Conservation (phyloP, 2,113 vertebrate genomes). For the Illadopsis cleaveri region DNA sequence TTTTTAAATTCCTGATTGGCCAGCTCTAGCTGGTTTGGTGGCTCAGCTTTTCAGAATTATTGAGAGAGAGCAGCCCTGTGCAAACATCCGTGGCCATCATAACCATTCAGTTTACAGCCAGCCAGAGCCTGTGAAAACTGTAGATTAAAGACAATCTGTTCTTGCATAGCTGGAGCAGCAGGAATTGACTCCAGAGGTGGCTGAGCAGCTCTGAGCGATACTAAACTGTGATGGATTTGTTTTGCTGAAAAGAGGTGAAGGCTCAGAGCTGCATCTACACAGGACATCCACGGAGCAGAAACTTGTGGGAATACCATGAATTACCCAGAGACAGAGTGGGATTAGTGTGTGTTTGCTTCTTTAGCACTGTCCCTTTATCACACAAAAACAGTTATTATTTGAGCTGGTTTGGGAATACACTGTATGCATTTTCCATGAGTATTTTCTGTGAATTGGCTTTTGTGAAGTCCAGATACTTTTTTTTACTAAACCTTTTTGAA, state of each 20-base stretch:
- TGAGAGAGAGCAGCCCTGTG: neutral
- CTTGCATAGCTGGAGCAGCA: slow-evolving; percentile 29
- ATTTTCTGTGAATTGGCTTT: neutral
- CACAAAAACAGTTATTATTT: neutral
- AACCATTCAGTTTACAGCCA: slow-evolving; percentile 3
- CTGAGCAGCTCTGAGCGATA: neutral
- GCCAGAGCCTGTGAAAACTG: neutral
- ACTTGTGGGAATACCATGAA: neutral
- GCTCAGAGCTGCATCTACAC: neutral
- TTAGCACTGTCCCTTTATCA: neutral
- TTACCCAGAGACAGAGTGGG: neutral
- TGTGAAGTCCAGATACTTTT: neutral
- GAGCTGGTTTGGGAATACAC: neutral
- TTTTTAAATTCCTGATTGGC: neutral
- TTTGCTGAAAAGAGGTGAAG: neutral
- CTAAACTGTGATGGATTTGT: slow-evolving; percentile 13
- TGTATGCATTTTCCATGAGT: neutral
- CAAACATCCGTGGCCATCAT: neutral
- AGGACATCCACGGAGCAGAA: neutral
- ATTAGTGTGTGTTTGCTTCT: neutral
- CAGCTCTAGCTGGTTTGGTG: neutral
- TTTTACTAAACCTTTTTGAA: neutral
- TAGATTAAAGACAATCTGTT: slow-evolving; percentile 45
- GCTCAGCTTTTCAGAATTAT: neutral
- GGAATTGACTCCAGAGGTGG: neutral